These are phyloP conservation scores for Anoplopoma fimbria DNA, from an alignment of 2,113 vertebrate genomes.

Conservation along the genomic window DNA sequence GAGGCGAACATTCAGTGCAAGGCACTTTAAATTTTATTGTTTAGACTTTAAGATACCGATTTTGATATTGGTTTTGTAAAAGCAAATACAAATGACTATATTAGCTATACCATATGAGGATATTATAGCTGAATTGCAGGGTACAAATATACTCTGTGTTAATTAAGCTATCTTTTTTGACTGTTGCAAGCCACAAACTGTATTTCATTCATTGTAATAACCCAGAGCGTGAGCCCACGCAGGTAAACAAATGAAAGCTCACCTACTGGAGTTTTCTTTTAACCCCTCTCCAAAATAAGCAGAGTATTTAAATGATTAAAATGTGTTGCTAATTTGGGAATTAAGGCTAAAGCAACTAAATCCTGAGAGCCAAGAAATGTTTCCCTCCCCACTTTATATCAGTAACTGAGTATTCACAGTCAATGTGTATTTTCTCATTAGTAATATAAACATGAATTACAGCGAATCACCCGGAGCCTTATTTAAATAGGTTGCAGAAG, in stretches of 20 bases:
- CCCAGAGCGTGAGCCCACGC: not conserved
- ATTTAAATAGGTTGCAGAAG: slow-evolving; percentile 73
- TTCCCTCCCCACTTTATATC: slow-evolving; percentile 47
- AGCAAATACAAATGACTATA: not conserved
- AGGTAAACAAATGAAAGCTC: slow-evolving; percentile 34
- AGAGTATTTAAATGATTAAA: slow-evolving; percentile 48
- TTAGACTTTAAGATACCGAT: not conserved
- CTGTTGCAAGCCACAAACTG: slow-evolving; percentile 13
- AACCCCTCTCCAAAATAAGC: not conserved
- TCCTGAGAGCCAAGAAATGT: slow-evolving; percentile 31
- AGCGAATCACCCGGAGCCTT: slow-evolving; percentile 63
- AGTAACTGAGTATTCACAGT: slow-evolving; percentile 67
- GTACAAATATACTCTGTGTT: not conserved
- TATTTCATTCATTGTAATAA: not conserved
- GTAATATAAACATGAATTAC: slow-evolving; percentile 76
- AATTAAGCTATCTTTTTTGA: not conserved
- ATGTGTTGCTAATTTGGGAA: slow-evolving; percentile 57
- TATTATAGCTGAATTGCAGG: slow-evolving; percentile 6
- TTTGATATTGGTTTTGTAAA: not conserved
- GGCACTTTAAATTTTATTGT: slow-evolving; percentile 23
- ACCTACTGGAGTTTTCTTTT: not conserved
- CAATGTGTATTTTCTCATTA: slow-evolving; percentile 73
- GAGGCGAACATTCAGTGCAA: not conserved
- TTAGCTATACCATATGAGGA: not conserved
- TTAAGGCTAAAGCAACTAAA: slow-evolving; percentile 54